These are phyloP conservation scores for Allophyes oxyacanthae DNA, from an alignment of 2,888 invertebrate genomes.

Conservation along the genomic window DNA sequence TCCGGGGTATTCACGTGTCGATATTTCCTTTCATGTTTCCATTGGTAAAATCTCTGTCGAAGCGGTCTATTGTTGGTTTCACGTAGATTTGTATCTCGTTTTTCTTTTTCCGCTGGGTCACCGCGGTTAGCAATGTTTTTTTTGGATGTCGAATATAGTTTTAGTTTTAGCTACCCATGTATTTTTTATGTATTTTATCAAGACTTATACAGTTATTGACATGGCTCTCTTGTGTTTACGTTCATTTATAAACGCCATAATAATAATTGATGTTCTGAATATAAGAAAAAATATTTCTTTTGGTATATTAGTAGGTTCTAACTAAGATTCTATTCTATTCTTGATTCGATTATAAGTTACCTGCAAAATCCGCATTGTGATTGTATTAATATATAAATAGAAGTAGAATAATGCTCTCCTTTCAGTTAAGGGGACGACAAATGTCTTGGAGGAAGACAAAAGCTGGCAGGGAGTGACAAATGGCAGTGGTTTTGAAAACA, in stretches of 20 bases:
- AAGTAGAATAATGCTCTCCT: constrained; percentile 40
- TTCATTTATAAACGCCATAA: neutral
- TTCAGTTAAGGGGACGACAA: constrained; percentile 43
- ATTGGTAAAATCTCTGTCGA: constrained; percentile 67
- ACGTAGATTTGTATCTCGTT: constrained; percentile 65
- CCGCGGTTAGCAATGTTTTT: constrained; percentile 56
- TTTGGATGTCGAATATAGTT: constrained; percentile 40
- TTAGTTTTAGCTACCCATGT: constrained; percentile 32
- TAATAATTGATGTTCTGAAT: neutral
- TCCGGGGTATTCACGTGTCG: constrained; percentile 63
- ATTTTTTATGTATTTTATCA: too few species aligned
- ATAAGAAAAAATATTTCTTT: too few species aligned
- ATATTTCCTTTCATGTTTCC: constrained; percentile 73
- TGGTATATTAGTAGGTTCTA: too few species aligned
- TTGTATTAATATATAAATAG: too few species aligned
- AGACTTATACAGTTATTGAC: constrained; percentile 19
- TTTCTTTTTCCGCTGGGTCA: constrained; percentile 52
- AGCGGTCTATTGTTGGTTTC: constrained; percentile 69
- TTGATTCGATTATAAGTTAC: too few species aligned
- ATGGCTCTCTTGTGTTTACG: neutral
- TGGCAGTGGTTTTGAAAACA: constrained; percentile 56
- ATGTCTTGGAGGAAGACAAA: constrained; percentile 50
- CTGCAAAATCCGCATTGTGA: too few species aligned
- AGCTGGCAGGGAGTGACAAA: constrained; percentile 52
- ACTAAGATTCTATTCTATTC: too few species aligned